Evolutionary conservation across 92 coral and sea anemone species (phyloP).

Genomic region (Porites lobata): DNA sequence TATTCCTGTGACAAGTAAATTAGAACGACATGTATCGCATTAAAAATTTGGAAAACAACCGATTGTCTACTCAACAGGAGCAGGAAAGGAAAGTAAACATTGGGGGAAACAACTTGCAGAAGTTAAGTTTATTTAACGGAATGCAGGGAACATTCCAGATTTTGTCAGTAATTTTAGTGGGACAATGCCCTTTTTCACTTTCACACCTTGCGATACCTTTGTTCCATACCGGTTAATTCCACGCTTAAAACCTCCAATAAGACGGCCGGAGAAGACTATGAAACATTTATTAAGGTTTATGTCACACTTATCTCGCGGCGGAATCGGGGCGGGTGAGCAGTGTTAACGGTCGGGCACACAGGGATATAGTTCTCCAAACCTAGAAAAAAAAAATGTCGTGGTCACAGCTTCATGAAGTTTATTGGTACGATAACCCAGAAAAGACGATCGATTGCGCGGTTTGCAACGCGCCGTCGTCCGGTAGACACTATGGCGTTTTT

Average conservation of each 20-base stretch:
- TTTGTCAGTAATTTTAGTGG: not conserved
- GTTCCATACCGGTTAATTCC: constrained; percentile 37
- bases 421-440: constrained; percentile 82
- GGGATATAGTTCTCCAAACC: constrained; percentile 43
- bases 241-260: constrained; percentile 26
- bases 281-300: constrained; percentile 33
- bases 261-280: not conserved
- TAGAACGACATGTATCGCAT: not conserved
- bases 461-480: constrained; percentile 81
- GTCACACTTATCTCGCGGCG: constrained; percentile 28
- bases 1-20: constrained; percentile 8
- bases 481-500: constrained; percentile 83
- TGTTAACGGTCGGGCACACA: constrained; percentile 35
- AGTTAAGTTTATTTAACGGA: constrained; percentile 1
- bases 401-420: constrained; percentile 78
- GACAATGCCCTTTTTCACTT: constrained; percentile 32
- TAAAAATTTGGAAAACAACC: not conserved
- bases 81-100: not conserved
- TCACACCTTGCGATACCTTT: not conserved
- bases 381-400: constrained; percentile 57
- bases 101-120: too few relatives aligned
- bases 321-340: constrained; percentile 33
- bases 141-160: constrained; percentile 17
- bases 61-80: not conserved
- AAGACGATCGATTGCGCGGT: constrained; percentile 81